phyloP scores from a whole-genome alignment of 2,888 invertebrate genomes.

The Hipparchia sbordonii region DNA sequence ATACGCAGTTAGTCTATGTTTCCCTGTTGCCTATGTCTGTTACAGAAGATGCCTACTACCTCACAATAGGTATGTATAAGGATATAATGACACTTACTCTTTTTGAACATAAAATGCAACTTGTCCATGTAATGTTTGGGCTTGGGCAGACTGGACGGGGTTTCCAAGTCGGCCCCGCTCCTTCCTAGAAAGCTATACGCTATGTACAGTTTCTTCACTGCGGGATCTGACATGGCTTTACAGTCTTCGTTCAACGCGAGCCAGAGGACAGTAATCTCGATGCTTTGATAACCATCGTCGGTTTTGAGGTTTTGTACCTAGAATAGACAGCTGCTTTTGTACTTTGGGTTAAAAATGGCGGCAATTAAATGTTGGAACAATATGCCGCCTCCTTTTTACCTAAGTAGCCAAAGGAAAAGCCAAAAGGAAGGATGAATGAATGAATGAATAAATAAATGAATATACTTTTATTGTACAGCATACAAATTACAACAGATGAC shows the following conservation, averaged over 20 bases:
- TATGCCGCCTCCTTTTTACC: not conserved
- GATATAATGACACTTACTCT: constrained; percentile 46
- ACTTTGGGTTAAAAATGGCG: not conserved
- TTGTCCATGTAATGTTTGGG: constrained; percentile 60
- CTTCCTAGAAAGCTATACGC: constrained; percentile 60
- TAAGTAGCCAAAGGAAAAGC: too few relatives aligned
- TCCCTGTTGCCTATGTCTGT: too few relatives aligned
- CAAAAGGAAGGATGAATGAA: too few relatives aligned
- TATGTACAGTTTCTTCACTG: constrained; percentile 55
- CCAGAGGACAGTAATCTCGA: constrained; percentile 63
- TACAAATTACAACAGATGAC: too few relatives aligned
- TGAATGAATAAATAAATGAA: too few relatives aligned
- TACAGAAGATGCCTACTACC: too few relatives aligned
- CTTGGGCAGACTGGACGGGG: constrained; percentile 61
- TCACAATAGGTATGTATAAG: too few relatives aligned
- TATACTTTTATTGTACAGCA: too few relatives aligned
- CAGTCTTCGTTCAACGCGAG: constrained; percentile 63
- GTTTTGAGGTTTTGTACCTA: not conserved
- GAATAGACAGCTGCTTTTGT: not conserved
- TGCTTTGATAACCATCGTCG: constrained; percentile 36
- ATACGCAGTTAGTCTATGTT: too few relatives aligned
- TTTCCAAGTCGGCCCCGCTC: constrained; percentile 61
- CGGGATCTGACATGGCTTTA: constrained; percentile 54
- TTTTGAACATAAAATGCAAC: constrained; percentile 60
- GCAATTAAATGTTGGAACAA: not conserved